phyloP scores from a whole-genome alignment of 1,140 invertebrate genomes.

The Nasonia longicornis region DNA sequence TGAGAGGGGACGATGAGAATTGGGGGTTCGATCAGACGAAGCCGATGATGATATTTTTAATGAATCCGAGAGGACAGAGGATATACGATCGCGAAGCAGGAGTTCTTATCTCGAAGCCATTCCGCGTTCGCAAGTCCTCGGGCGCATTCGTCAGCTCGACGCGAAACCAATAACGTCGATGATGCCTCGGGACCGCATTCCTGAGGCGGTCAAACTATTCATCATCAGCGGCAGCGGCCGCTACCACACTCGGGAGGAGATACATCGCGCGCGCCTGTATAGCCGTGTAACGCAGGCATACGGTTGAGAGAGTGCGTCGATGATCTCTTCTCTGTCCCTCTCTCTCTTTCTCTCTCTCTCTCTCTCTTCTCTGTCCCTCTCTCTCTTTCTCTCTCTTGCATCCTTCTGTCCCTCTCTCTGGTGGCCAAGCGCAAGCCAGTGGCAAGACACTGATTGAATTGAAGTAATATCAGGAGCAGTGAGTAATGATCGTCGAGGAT shows the following conservation, averaged over 20 bases:
- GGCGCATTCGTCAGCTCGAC: constrained; percentile 18
- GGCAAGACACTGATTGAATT: constrained; percentile 70
- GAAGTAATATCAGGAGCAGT: constrained; percentile 70
- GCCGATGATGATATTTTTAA: no score
- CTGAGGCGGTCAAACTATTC: constrained; percentile 60
- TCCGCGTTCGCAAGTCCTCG: not conserved
- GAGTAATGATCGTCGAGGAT: constrained; percentile 67
- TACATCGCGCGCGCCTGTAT: not conserved
- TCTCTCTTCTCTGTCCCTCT: not conserved
- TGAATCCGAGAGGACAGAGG: no score
- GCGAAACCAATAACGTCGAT: constrained; percentile 61
- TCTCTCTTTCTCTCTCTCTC: not conserved
- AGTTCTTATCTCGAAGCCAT: not conserved
- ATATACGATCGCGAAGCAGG: no score
- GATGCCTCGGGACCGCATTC: constrained; percentile 59
- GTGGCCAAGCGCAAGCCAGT: constrained; percentile 52
- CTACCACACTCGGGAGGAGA: constrained; percentile 41
- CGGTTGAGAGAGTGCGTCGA: constrained; percentile 51
- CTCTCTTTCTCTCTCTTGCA: not conserved
- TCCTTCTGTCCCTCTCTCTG: not conserved
- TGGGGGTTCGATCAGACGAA: not conserved
- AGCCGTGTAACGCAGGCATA: constrained; percentile 47
- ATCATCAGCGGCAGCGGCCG: constrained; percentile 53
- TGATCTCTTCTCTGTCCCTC: constrained; percentile 24
- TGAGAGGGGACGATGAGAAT: no score